Percentiles rank a stretch among this genome's conserved stretches.
These are phyloP conservation scores for Chesias legatella DNA, from an alignment of 2,888 invertebrate species.

Conservation along the genomic window DNA sequence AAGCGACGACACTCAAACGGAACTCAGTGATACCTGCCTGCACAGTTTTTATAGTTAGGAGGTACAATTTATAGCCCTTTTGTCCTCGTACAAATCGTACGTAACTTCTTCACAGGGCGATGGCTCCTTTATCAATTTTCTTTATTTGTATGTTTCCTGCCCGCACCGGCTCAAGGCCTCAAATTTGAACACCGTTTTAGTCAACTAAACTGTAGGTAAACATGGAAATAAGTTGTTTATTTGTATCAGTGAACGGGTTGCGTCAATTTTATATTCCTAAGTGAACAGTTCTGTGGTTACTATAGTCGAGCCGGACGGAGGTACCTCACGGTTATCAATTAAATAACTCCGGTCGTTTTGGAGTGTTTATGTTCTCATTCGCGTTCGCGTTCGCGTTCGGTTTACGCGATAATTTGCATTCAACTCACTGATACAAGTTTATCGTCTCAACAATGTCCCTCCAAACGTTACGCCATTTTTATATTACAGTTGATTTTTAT, in stretches of 20 bases:
- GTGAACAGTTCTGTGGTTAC: too few relatives aligned
- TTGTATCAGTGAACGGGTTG: too few relatives aligned
- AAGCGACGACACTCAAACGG: too few relatives aligned
- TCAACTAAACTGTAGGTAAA: conserved; percentile 3
- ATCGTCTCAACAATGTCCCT: conserved; percentile 19
- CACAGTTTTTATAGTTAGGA: conserved; percentile 2
- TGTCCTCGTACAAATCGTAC: conserved; percentile 5
- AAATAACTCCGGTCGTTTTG: conserved; percentile 6
- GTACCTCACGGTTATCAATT: conserved; percentile 11
- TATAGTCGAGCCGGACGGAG: too few relatives aligned
- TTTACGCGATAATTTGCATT: conserved; percentile 17
- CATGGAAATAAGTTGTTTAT: background rate
- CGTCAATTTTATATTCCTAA: too few relatives aligned
- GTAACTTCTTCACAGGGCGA: conserved; percentile 18
- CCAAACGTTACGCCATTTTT: conserved; percentile 18
- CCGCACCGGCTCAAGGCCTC: conserved; percentile 24
- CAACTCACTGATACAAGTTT: conserved; percentile 24
- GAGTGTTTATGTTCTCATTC: conserved; percentile 17
- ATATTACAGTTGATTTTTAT: background rate
- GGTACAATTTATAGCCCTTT: conserved; percentile 6
- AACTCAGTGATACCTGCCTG: too few relatives aligned
- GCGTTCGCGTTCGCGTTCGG: conserved; percentile 5
- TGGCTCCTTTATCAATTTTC: conserved; percentile 27
- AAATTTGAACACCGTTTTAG: background rate
- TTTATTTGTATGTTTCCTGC: conserved; percentile 25